These are phyloP conservation scores for Timandra comae DNA, from an alignment of 2,888 invertebrate species.

Conservation along the genomic window DNA sequence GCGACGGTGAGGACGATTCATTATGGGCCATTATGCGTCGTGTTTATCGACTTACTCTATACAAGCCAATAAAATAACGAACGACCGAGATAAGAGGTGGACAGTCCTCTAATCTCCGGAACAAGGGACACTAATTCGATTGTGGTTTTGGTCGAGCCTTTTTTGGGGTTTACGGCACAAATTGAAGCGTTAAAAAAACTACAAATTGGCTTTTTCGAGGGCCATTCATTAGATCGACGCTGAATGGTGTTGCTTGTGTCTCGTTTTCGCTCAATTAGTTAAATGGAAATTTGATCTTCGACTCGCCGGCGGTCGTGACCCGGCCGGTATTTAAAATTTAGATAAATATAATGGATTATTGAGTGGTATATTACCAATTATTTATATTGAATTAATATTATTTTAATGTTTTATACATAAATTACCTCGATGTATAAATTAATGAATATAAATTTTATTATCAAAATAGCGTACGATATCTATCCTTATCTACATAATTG, in stretches of 20 bases:
- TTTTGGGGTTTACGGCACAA: slow-evolving; percentile 73
- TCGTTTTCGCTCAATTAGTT: slow-evolving; percentile 75
- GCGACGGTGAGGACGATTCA: slow-evolving; percentile 62
- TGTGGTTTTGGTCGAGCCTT: slow-evolving; percentile 73
- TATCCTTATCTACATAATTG: too few relatives aligned
- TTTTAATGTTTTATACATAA: too few relatives aligned
- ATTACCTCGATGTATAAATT: too few relatives aligned
- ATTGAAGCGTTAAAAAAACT: slow-evolving; percentile 76
- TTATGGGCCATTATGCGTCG: slow-evolving; percentile 74
- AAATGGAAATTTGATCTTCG: slow-evolving; percentile 62
- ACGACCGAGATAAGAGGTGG: slow-evolving; percentile 74
- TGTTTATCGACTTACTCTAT: slow-evolving; percentile 75
- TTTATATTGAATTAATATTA: too few relatives aligned
- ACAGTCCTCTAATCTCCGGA: slow-evolving; percentile 75
- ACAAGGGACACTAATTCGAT: slow-evolving; percentile 78
- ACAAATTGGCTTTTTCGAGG: slow-evolving; percentile 72
- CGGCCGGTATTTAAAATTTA: too few relatives aligned
- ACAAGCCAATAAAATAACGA: slow-evolving; percentile 77
- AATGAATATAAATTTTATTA: too few relatives aligned
- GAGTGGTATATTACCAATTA: too few relatives aligned
- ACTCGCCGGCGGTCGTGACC: slow-evolving; percentile 8
- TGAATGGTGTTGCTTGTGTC: slow-evolving; percentile 67
- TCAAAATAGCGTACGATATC: too few relatives aligned
- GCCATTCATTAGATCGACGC: slow-evolving; percentile 70
- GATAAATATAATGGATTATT: too few relatives aligned